These are phyloP conservation scores for Cyclargus thomasi DNA, from an alignment of 1,140 invertebrate species.

Conservation along the genomic window DNA sequence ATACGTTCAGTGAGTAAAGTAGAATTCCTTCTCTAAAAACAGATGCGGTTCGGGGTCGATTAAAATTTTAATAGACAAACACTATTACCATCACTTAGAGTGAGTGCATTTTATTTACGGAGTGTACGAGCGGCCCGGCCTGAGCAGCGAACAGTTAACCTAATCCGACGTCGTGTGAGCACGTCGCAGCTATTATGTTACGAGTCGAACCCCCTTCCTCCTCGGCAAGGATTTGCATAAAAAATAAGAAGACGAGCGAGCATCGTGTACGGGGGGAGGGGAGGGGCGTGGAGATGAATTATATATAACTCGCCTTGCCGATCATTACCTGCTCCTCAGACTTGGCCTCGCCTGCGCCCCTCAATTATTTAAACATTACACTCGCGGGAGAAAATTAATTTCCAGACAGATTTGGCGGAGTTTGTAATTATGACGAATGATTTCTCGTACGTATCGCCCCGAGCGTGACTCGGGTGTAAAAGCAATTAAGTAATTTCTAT, in stretches of 20 bases:
- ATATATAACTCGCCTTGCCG: not conserved
- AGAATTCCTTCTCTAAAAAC: not conserved
- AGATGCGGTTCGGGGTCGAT: not conserved
- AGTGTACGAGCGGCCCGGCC: not conserved
- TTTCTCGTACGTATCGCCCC: not conserved
- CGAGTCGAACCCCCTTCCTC: not conserved
- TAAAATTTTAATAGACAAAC: not conserved
- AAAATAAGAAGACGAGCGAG: slow-evolving; percentile 9
- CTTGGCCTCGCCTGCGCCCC: not conserved
- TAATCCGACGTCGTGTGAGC: slow-evolving; percentile 9
- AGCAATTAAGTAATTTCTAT: not conserved
- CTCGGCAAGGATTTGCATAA: slow-evolving; percentile 2
- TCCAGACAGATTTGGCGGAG: not conserved
- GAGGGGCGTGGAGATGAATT: not conserved
- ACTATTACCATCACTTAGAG: not conserved
- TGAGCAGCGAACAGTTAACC: slow-evolving; percentile 1
- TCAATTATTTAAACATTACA: not conserved
- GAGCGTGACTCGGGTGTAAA: not conserved
- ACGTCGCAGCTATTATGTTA: slow-evolving; percentile 14
- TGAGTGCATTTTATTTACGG: not conserved
- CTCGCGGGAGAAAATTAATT: not conserved
- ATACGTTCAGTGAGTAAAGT: too few species aligned
- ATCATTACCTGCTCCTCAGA: slow-evolving; percentile 7
- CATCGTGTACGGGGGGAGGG: not conserved
- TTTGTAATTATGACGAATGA: not conserved